These are phyloP conservation scores for Osedax fenrisi DNA, from an alignment of 2,888 invertebrate genomes.

Conservation along the genomic window DNA sequence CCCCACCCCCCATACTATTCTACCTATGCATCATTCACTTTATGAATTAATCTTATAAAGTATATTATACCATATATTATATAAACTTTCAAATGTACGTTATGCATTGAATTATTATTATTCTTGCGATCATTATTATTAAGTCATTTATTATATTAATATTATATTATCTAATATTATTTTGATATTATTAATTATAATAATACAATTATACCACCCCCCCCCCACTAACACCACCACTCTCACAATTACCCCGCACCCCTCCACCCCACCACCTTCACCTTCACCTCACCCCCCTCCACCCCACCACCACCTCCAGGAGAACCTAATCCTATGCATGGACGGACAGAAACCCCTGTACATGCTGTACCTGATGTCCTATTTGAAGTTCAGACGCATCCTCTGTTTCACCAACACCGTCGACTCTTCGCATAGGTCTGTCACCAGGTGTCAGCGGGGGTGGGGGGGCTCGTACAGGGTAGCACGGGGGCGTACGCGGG, in stretches of 20 bases:
- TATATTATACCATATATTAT: too few species aligned
- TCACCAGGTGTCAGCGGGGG: too few species aligned
- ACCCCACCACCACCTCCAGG: slow-evolving; percentile 36
- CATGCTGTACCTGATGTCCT: slow-evolving; percentile 59
- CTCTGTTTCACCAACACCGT: slow-evolving; percentile 80
- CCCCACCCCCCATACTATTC: too few species aligned
- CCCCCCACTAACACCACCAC: neutral
- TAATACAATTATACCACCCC: neutral
- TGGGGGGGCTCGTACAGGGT: too few species aligned
- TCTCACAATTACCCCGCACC: neutral
- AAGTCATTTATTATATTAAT: neutral
- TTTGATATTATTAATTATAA: neutral
- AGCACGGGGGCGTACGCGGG: too few species aligned
- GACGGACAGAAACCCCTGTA: slow-evolving; percentile 65
- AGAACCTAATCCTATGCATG: slow-evolving; percentile 46
- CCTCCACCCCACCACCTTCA: neutral
- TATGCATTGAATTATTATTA: too few species aligned
- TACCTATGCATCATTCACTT: too few species aligned
- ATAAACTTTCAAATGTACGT: too few species aligned
- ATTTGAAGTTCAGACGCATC: slow-evolving; percentile 60
- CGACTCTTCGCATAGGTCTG: slow-evolving; percentile 62
- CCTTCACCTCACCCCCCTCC: neutral
- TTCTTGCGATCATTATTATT: slow-evolving; percentile 34
- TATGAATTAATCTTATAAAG: too few species aligned
- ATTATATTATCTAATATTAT: neutral